phyloP scores from a whole-genome alignment of 2,797 vertebrate species.

The Xenops minutus region DNA sequence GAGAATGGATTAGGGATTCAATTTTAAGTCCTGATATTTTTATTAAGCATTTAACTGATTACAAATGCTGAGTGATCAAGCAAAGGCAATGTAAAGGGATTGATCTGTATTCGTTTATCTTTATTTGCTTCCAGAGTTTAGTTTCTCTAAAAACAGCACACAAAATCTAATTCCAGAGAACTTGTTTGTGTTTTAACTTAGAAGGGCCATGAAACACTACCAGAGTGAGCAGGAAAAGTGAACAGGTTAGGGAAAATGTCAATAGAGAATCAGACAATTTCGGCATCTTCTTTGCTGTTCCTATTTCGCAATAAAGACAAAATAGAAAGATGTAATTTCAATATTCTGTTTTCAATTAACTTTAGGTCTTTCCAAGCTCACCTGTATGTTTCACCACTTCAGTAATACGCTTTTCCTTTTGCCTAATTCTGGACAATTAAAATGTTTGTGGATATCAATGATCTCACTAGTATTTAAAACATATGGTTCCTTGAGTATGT shows the following conservation, averaged over 20 bases:
- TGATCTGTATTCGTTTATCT: neutral
- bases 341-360: neutral
- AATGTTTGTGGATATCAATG: neutral
- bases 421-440: neutral
- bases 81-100: neutral
- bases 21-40: neutral
- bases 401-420: neutral
- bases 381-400: neutral
- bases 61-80: neutral
- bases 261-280: neutral
- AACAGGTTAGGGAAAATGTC: neutral
- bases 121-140: neutral
- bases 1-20: neutral
- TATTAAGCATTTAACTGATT: neutral
- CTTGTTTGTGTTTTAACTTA: neutral
- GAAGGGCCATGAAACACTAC: neutral
- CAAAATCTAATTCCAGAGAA: neutral
- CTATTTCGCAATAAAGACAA: neutral
- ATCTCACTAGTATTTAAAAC: conserved; percentile 32
- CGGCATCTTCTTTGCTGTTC: neutral
- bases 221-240: neutral
- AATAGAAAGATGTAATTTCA: neutral
- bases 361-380: neutral
- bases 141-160: neutral
- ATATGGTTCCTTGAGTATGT: conserved; percentile 15